Evolutionary conservation across 2,888 invertebrate genomes (phyloP).

Genomic region (Gortyna flavago): DNA sequence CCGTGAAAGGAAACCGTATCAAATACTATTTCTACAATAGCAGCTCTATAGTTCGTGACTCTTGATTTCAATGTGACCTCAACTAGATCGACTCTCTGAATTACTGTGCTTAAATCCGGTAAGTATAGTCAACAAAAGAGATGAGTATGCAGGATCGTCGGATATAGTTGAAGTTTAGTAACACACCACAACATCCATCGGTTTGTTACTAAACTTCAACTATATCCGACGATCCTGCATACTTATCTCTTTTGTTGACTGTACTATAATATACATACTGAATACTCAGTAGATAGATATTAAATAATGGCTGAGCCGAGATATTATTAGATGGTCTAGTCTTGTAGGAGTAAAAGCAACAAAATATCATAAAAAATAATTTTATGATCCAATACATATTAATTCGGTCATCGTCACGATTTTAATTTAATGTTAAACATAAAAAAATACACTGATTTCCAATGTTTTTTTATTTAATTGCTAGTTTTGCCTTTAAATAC

Average conservation of each 20-base stretch:
- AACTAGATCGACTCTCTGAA: constrained; percentile 51
- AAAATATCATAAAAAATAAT: constrained; percentile 20
- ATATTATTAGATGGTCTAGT: constrained; percentile 21
- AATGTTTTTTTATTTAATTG: background rate
- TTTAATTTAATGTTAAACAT: constrained; percentile 22
- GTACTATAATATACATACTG: too few species aligned
- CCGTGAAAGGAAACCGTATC: constrained; percentile 46
- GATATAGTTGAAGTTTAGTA: too few species aligned
- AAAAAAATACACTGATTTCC: background rate
- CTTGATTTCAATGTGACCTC: constrained; percentile 58
- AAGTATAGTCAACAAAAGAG: too few species aligned
- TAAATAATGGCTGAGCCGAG: constrained; percentile 1
- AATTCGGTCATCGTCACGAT: constrained; percentile 6
- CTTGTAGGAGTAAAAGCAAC: constrained; percentile 12
- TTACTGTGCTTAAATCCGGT: constrained; percentile 45
- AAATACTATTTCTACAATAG: constrained; percentile 38
- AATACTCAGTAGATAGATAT: constrained; percentile 11
- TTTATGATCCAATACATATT: constrained; percentile 20
- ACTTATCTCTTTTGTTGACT: too few species aligned
- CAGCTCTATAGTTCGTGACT: constrained; percentile 54
- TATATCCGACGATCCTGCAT: too few species aligned
- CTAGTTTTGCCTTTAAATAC: background rate
- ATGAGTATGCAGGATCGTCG: too few species aligned
- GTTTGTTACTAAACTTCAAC: too few species aligned
- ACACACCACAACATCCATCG: too few species aligned